phyloP scores from a whole-genome alignment of 2,888 invertebrate species.

The Pristionchus exspectatus region DNA sequence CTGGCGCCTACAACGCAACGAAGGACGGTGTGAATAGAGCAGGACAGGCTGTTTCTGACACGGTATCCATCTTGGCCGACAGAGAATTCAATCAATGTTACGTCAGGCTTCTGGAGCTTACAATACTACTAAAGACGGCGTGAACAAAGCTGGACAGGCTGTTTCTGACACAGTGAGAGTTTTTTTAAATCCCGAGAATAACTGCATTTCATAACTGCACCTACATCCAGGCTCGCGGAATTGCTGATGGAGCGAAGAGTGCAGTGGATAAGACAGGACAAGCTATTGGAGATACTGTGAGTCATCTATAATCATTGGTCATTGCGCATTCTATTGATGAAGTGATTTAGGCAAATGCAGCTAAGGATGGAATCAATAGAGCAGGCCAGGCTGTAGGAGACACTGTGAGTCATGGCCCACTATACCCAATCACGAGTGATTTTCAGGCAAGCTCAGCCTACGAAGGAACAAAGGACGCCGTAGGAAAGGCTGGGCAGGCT shows the following conservation, averaged over 20 bases:
- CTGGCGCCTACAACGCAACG: not conserved
- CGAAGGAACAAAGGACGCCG: slow-evolving; percentile 37
- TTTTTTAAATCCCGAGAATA: not conserved
- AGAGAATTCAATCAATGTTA: too few species aligned
- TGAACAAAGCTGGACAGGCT: slow-evolving; percentile 25
- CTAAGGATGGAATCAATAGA: not conserved
- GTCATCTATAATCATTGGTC: not conserved
- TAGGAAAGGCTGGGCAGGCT: not conserved
- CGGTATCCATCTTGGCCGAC: not conserved
- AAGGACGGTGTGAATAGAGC: slow-evolving; percentile 39
- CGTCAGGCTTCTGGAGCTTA: not conserved
- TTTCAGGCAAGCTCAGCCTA: slow-evolving; percentile 14
- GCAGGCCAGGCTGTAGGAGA: slow-evolving; percentile 25
- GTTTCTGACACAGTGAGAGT: slow-evolving; percentile 8
- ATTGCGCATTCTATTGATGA: too few species aligned
- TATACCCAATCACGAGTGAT: too few species aligned
- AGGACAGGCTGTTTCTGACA: slow-evolving; percentile 16
- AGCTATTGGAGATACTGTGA: slow-evolving; percentile 22
- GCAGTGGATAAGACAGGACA: not conserved
- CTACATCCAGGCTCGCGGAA: not conserved
- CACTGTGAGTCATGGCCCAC: not conserved
- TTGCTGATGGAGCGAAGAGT: not conserved
- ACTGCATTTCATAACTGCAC: too few species aligned
- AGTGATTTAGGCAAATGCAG: not conserved
- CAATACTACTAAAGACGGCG: slow-evolving; percentile 5